A percentile compares a stretch with the other conserved stretches of the same genome.
These are phyloP conservation scores for Oligia latruncula DNA, from an alignment of 2,888 invertebrate genomes.

Conservation along the genomic window DNA sequence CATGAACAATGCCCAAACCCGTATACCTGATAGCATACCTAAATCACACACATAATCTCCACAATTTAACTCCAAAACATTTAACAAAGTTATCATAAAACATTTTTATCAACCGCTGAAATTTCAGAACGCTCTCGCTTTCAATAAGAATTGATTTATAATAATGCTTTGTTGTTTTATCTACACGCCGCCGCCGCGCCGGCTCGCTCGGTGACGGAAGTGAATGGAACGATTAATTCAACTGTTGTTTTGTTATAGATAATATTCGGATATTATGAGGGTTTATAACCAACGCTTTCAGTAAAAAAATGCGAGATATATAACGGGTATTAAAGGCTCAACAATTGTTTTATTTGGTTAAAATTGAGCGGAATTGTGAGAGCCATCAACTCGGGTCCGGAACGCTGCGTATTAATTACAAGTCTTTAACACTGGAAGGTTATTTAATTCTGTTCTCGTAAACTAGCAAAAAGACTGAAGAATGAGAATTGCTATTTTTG, in stretches of 20 bases:
- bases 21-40: constrained; percentile 14
- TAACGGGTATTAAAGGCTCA: constrained; percentile 20
- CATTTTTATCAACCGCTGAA: constrained; percentile 62
- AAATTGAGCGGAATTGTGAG: constrained; percentile 12
- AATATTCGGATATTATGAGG: constrained; percentile 51
- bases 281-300: constrained; percentile 23
- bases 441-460: neutral
- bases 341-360: constrained; percentile 49
- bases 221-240: constrained; percentile 48
- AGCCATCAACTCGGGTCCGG: neutral
- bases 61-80: constrained; percentile 42
- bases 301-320: constrained; percentile 43
- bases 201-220: constrained; percentile 41
- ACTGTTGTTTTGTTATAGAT: constrained; percentile 57
- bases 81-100: constrained; percentile 54
- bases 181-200: constrained; percentile 16
- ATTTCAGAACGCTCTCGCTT: constrained; percentile 47
- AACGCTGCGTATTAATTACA: constrained; percentile 22
- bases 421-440: constrained; percentile 11
- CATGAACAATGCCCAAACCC: neutral
- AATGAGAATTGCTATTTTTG: neutral
- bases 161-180: constrained; percentile 60
- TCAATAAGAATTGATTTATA: constrained; percentile 68
- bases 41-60: constrained; percentile 43
- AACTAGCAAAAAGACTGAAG: neutral